These are phyloP conservation scores for Nesoenas mayeri DNA, from an alignment of 2,113 vertebrate genomes.

Conservation along the genomic window DNA sequence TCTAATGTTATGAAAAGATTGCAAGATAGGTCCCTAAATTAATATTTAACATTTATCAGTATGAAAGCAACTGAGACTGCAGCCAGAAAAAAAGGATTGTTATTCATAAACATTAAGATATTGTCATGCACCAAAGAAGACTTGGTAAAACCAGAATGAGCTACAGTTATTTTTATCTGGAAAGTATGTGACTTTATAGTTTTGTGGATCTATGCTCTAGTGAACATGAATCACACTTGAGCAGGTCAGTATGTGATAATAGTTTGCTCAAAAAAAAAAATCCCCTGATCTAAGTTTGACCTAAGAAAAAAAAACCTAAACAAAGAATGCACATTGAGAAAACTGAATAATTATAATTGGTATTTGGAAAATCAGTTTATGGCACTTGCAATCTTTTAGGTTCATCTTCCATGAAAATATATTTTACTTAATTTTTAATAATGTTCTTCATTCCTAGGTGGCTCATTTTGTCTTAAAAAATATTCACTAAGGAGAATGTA, in stretches of 20 bases:
- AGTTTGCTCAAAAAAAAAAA: neutral
- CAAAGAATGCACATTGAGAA: neutral
- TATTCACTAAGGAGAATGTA: neutral
- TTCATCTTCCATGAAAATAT: neutral
- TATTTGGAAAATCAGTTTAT: neutral
- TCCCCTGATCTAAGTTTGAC: neutral
- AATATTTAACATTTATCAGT: slow-evolving; percentile 25
- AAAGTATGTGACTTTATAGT: slow-evolving; percentile 16
- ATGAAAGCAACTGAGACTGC: neutral
- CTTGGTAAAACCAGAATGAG: neutral
- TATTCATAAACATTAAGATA: neutral
- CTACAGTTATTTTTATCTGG: slow-evolving; percentile 12
- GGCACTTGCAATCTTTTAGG: neutral
- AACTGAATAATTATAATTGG: neutral
- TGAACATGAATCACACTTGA: slow-evolving; percentile 20
- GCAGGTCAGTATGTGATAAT: neutral
- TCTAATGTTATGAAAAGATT: neutral
- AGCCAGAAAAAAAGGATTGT: neutral
- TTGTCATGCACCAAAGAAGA: neutral
- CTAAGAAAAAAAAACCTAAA: neutral
- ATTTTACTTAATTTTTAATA: neutral
- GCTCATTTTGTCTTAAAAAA: neutral
- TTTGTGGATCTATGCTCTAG: slow-evolving; percentile 30
- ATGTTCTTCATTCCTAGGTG: neutral
- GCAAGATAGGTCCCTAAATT: neutral